These are phyloP conservation scores for Ectropis grisescens DNA, from an alignment of 1,140 invertebrate species.

Conservation along the genomic window DNA sequence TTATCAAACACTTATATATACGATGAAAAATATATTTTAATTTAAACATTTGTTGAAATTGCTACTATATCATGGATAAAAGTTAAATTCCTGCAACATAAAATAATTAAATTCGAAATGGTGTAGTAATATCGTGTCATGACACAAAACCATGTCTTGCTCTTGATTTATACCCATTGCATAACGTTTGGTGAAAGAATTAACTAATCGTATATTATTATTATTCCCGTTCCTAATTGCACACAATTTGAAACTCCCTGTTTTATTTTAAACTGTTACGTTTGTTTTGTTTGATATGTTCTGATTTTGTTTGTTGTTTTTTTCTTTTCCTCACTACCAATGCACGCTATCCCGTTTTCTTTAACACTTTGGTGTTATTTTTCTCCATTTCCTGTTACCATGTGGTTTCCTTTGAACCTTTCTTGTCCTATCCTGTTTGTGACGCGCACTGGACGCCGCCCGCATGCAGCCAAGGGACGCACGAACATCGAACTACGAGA, in stretches of 20 bases:
- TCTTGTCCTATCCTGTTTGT: slow-evolving; percentile 36
- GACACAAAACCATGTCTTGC: too few species aligned
- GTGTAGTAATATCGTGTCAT: too few species aligned
- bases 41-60: too few species aligned
- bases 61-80: too few species aligned
- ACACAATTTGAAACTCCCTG: slow-evolving; percentile 36
- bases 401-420: slow-evolving; percentile 51
- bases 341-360: slow-evolving; percentile 55
- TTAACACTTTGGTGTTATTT: slow-evolving; percentile 56
- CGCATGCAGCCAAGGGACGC: slow-evolving; percentile 94
- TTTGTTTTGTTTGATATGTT: slow-evolving; percentile 57
- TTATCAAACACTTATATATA: too few species aligned
- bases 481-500: slow-evolving; percentile 99
- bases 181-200: slow-evolving; percentile 52
- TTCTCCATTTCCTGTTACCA: slow-evolving; percentile 46
- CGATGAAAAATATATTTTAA: too few species aligned
- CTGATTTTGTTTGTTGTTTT: slow-evolving; percentile 68
- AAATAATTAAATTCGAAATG: too few species aligned
- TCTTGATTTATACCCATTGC: slow-evolving; percentile 34
- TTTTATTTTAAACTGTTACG: slow-evolving; percentile 36
- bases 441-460: slow-evolving; percentile 68
- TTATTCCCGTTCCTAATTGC: slow-evolving; percentile 58
- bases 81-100: too few species aligned
- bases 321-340: slow-evolving; percentile 57
- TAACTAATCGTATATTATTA: slow-evolving; percentile 57